Base-by-base conservation (phyloP, 2,888 invertebrate genomes). In the Anthoptus insignis region DNA sequence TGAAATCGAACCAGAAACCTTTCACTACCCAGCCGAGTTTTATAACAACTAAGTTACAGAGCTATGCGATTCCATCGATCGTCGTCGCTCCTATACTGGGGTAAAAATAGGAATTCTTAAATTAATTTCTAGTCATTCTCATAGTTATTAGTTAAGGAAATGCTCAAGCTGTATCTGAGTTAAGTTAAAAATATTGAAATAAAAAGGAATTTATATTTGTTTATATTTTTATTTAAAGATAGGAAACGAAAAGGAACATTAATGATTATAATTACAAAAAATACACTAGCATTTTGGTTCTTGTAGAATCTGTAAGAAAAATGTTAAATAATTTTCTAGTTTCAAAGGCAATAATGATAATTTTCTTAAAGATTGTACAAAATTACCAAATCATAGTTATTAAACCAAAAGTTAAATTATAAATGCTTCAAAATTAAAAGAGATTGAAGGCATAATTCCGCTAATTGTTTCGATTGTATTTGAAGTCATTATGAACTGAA, bases 211-310 rank as follows among this genome's bases (percentile, higher is more conserved):
- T 64, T 67, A 56, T 56, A 72, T 73, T 65, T n/a, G n/a, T 74
- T 70, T 71, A 65, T 67, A 68, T 64, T 79, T 81, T 82, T 79
- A 81, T 81, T 75, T 71, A 71, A 75, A 80, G 75, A 80, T 78
- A 78, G 77, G 77, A 78, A 81, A 77, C 76, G 67, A 78, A 80
- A 79, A 83, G 81, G 81, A 84, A 84, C 82, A 84, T 81, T 78
- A 76, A 74, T 76, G 68, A 65, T 68, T 68, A 70, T 34, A 67
- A 52, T 73, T 66, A 70, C 70, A 73, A 71, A 71, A 65, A 70
- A 69, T 70, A 70, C 69, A 65, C 50, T 37, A 49, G 24, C 22
- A 16, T 32, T 22, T 58, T 16, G 56, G 42, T 60, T 59, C 11
- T 58, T 39, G 61, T 63, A 65, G 66, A 69, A 64, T 64, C 50